These are phyloP conservation scores for Venusia cambrica DNA, from an alignment of 2,888 invertebrate species.

Conservation along the genomic window DNA sequence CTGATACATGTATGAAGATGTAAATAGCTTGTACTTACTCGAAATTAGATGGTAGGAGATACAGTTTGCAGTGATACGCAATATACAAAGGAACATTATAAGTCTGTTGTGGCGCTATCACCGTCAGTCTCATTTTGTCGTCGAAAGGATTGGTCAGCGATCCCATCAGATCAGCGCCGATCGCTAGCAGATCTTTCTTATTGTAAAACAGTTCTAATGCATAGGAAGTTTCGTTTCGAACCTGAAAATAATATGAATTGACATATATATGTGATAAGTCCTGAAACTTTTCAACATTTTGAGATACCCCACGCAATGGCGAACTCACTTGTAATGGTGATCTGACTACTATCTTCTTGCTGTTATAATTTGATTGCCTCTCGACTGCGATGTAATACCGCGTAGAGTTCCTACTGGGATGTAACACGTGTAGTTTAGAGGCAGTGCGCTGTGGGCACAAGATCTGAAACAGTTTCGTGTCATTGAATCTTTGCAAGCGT, in stretches of 20 bases:
- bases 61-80: constrained; percentile 90
- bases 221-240: constrained; percentile 89
- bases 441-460: constrained; percentile 84
- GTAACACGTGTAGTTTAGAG: constrained; percentile 83
- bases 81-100: constrained; percentile 89
- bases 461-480: no score
- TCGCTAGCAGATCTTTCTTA: constrained; percentile 84
- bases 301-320: no score
- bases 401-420: constrained; percentile 80
- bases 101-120: constrained; percentile 87
- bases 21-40: constrained; percentile 78
- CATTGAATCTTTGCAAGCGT: no score
- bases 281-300: no score
- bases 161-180: constrained; percentile 83
- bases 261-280: no score
- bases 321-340: constrained; percentile 88
- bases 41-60: constrained; percentile 86
- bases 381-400: constrained; percentile 87
- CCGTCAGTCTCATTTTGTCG: constrained; percentile 86
- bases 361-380: constrained; percentile 80
- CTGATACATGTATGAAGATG: background rate
- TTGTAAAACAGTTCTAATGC: constrained; percentile 88
- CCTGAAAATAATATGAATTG: no score
- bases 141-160: constrained; percentile 88
- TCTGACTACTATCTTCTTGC: constrained; percentile 83